phyloP scores from a whole-genome alignment of 2,797 vertebrate species.

The Sitta carolinensis region DNA sequence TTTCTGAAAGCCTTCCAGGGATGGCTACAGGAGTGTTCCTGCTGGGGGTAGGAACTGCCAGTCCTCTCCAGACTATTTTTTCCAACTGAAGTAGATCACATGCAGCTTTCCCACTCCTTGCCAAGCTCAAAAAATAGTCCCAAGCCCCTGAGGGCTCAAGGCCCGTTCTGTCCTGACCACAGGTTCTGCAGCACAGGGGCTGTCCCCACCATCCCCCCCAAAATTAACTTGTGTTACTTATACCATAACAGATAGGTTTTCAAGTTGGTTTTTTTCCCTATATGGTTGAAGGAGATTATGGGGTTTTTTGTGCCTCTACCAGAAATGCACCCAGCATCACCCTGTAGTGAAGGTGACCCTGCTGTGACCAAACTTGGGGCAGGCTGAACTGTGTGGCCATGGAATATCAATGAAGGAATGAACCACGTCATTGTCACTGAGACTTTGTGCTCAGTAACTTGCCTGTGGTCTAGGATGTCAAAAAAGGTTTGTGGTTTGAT shows the following conservation, averaged over 20 bases:
- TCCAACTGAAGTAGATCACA: not conserved
- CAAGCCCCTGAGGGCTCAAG: not conserved
- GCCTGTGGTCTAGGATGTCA: not conserved
- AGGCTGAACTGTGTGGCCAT: not conserved
- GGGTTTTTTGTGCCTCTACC: not conserved
- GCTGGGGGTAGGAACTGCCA: constrained; percentile 12
- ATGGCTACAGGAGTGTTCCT: not conserved
- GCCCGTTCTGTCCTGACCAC: not conserved
- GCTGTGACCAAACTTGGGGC: not conserved
- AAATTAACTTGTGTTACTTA: not conserved
- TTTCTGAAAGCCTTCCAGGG: constrained; percentile 12
- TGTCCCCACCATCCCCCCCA: not conserved
- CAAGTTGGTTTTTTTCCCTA: not conserved
- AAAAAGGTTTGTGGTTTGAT: not conserved
- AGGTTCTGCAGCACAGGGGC: not conserved
- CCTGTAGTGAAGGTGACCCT: not conserved
- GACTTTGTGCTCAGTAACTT: not conserved
- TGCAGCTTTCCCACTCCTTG: not conserved
- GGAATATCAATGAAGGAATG: not conserved
- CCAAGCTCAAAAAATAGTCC: not conserved
- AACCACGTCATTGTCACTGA: too few relatives aligned
- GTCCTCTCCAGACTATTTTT: constrained; percentile 1
- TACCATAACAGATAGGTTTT: fast-evolving
- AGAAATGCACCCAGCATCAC: not conserved
- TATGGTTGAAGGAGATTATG: not conserved